Conservation (phyloP, 2,113 vertebrate species). For the Amblyornis subalaris region DNA sequence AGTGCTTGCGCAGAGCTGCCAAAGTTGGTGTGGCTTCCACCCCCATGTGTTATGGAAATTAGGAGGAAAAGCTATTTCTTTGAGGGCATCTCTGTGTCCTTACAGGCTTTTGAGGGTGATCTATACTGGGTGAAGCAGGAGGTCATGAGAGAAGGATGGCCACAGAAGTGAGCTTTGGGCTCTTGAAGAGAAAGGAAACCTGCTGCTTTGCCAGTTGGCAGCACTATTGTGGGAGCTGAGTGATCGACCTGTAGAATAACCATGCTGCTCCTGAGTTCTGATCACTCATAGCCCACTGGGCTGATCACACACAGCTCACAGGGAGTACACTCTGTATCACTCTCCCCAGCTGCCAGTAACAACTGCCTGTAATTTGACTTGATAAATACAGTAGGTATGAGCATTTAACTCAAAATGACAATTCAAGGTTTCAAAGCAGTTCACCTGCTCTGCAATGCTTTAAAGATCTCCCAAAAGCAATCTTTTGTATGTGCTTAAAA, state of each 20-base stretch:
- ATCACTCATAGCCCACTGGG: not conserved
- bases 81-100: not conserved
- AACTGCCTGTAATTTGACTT: constrained; percentile 1
- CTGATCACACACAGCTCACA: not conserved
- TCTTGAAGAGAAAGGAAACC: not conserved
- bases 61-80: not conserved
- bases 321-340: not conserved
- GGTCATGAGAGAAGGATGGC: not conserved
- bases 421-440: constrained; percentile 25
- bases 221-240: not conserved
- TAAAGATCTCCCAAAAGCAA: constrained; percentile 30
- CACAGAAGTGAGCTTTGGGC: not conserved
- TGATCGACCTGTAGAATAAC: not conserved
- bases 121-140: not conserved
- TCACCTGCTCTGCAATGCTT: not conserved
- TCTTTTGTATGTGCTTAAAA: constrained; percentile 42
- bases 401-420: constrained; percentile 15
- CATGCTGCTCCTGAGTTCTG: not conserved
- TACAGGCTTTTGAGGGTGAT: not conserved
- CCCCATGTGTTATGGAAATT: not conserved
- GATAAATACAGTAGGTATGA: not conserved
- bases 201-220: not conserved
- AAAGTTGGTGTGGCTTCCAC: not conserved
- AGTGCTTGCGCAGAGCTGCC: not conserved
- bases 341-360: not conserved